These are phyloP conservation scores for Linurgus olivaceus DNA, from an alignment of 2,797 vertebrate genomes.

Conservation along the genomic window DNA sequence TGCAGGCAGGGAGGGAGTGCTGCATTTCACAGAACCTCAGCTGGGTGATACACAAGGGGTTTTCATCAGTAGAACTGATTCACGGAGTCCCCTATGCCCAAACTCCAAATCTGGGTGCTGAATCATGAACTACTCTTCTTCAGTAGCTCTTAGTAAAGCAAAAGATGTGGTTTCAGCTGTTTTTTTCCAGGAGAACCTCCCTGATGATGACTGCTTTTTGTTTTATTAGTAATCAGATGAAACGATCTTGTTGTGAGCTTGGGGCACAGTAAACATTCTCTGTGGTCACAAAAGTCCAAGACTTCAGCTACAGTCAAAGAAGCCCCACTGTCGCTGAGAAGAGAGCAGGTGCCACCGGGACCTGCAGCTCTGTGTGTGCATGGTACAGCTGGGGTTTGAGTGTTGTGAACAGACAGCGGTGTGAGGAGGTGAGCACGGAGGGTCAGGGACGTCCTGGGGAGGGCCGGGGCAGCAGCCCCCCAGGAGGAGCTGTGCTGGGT, in stretches of 20 bases:
- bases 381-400: accelerated
- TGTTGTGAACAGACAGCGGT: accelerated
- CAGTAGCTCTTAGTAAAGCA: neutral
- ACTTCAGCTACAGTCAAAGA: neutral
- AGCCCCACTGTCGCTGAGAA: neutral
- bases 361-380: neutral
- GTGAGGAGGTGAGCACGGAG: neutral
- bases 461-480: neutral
- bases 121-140: neutral
- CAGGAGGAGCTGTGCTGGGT: neutral
- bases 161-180: neutral
- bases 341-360: accelerated
- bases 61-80: neutral
- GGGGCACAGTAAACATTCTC: neutral
- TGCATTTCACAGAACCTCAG: neutral
- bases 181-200: neutral
- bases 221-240: neutral
- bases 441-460: neutral
- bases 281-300: neutral
- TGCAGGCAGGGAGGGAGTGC: neutral
- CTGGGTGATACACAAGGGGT: neutral
- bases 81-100: neutral
- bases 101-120: neutral
- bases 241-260: neutral
- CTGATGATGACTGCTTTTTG: neutral